Evolutionary conservation across 2,888 invertebrate genomes (phyloP), one percentile per base, ranked within the genome.

Genomic region (Chymomyza fuscimana): DNA sequence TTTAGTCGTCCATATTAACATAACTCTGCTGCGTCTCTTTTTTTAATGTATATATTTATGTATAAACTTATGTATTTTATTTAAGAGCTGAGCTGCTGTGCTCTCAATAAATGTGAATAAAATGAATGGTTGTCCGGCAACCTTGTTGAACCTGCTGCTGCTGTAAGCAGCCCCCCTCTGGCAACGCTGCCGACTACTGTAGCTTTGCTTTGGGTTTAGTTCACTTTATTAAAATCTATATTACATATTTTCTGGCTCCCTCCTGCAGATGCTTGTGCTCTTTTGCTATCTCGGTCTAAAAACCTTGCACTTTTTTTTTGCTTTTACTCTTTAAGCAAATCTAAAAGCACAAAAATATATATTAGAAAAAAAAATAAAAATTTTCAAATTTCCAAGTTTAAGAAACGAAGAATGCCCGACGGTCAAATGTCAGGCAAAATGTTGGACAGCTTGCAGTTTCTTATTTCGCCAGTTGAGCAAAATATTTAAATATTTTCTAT

Each of bases 81-180:
- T 80, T 70, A 76, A 78, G 74, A 54, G 73, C 73, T 73, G 82
- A 67, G 46, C 65, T 82, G 84, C 72, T 67, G 73, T 69, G 81
- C 77, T 78, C 83, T 84, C 86, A 84, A 84, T 84, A 86, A 81
- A 71, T 83, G 77, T 77, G 84, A 77, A 84, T 74, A 80, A 83
- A 78, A 67, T 67, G 67, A 72, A 73, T 75, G 75, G 70, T 74
- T 74, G 74, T 46, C 40, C 40, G 12, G 40, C 40, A 46, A 46
- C 40, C 40, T 46, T 46, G 40, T 46, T 46, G 40, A 46, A 46
- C 40, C 12, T 12, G 40, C 40, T 46, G 12, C 40, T 46, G 40
- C 40, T 46, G 40, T 32, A 2, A 12, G 40, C 40, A 12, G 40
- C 40, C 12, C 40, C 40, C 40, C 40, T 12, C 40, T 12, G 40